Evolutionary conservation across 2,797 vertebrate species (phyloP).

Genomic region (Poecilia wingei): DNA sequence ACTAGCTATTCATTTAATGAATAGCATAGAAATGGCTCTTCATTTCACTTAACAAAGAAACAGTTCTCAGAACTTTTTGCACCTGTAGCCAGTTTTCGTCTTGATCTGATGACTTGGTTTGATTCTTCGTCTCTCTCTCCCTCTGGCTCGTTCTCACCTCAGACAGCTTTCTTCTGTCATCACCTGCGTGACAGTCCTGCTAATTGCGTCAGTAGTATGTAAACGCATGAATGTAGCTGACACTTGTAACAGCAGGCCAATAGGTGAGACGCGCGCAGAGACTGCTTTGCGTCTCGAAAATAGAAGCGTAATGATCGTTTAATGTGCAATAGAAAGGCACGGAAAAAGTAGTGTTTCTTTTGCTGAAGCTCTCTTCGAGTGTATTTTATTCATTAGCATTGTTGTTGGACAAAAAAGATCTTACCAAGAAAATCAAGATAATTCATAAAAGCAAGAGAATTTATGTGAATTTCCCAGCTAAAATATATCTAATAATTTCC

Average conservation of each 20-base stretch:
- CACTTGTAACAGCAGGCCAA: slow-evolving; percentile 35
- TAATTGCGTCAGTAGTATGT: slow-evolving; percentile 57
- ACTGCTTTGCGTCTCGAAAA: slow-evolving; percentile 7
- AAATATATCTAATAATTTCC: not conserved
- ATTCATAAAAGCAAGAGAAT: not conserved
- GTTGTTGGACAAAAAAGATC: not conserved
- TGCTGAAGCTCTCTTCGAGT: not conserved
- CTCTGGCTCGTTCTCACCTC: slow-evolving; percentile 39
- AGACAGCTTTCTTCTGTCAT: slow-evolving; percentile 21
- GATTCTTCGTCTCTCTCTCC: not conserved
- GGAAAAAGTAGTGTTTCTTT: not conserved
- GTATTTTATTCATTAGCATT: not conserved
- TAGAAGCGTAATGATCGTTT: slow-evolving; percentile 2
- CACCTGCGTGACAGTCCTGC: slow-evolving; percentile 43
- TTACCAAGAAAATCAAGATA: not conserved
- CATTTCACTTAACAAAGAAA: slow-evolving; percentile 12
- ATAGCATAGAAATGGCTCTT: not conserved
- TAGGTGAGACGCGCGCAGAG: slow-evolving; percentile 29
- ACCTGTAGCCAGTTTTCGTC: slow-evolving; percentile 1
- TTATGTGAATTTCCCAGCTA: not conserved
- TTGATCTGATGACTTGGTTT: slow-evolving; percentile 4
- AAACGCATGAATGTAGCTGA: slow-evolving; percentile 48
- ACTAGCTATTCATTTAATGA: slow-evolving; percentile 17
- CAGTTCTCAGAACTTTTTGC: not conserved
- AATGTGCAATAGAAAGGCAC: not conserved